A percentile compares a stretch with the other conserved stretches of the same genome.
Evolutionary conservation across 2,888 invertebrate genomes (phyloP).

Genomic region (Diplazon laetatorius): DNA sequence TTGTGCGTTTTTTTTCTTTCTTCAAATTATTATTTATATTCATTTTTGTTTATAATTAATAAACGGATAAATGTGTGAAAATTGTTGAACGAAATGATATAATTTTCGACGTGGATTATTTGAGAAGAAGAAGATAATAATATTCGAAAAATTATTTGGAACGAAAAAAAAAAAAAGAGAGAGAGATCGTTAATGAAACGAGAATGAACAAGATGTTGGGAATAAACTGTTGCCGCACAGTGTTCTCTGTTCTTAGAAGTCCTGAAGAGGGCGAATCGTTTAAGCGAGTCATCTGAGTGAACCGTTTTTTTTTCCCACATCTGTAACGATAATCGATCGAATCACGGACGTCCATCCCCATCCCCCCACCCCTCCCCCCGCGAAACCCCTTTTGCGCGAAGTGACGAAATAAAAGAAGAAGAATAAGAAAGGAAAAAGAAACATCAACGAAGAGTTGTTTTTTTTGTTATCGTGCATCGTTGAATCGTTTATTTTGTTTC

Average conservation of each 20-base stretch:
- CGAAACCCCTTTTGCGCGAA: no score
- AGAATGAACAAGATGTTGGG: slow-evolving; percentile 78
- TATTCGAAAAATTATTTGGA: no score
- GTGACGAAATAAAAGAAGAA: no score
- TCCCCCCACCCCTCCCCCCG: slow-evolving; percentile 14
- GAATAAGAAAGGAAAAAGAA: neutral
- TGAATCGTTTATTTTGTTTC: slow-evolving; percentile 14
- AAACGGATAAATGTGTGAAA: slow-evolving; percentile 36
- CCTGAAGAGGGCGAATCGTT: slow-evolving; percentile 78
- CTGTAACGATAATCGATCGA: slow-evolving; percentile 9
- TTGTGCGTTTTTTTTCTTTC: slow-evolving; percentile 72
- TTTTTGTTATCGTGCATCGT: slow-evolving; percentile 22
- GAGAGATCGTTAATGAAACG: slow-evolving; percentile 54
- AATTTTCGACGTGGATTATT: no score
- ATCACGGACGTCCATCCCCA: slow-evolving; percentile 12
- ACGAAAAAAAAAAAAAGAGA: neutral
- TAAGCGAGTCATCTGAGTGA: slow-evolving; percentile 76
- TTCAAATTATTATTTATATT: no score
- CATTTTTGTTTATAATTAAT: slow-evolving; percentile 73
- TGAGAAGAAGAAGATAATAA: no score
- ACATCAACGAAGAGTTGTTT: slow-evolving; percentile 36
- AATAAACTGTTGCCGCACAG: slow-evolving; percentile 77
- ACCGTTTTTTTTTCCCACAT: no score
- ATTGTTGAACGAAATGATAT: no score
- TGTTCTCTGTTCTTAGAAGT: slow-evolving; percentile 81